Evolutionary conservation across 1,140 invertebrate species (phyloP).

Genomic region (Tachypleus tridentatus): DNA sequence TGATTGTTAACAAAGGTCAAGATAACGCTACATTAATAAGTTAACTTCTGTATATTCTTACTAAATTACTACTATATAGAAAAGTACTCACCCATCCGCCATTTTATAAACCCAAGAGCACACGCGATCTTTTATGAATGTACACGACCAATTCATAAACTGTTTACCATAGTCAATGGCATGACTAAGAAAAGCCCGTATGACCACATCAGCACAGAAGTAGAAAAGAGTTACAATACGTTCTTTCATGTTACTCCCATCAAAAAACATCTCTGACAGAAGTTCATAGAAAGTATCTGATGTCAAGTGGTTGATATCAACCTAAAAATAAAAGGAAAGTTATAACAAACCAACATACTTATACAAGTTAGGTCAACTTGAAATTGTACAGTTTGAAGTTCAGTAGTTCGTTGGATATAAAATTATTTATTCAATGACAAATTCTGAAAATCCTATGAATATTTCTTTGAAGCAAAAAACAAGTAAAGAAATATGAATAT

Average conservation of each 20-base stretch:
- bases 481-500: too few relatives aligned
- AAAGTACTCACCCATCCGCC: conserved; percentile 29
- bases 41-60: too few relatives aligned
- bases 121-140: conserved; percentile 28
- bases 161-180: conserved; percentile 22
- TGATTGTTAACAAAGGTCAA: too few relatives aligned
- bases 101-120: conserved; percentile 29
- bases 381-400: too few relatives aligned
- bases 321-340: conserved; percentile 10
- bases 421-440: too few relatives aligned
- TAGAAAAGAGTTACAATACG: conserved; percentile 36
- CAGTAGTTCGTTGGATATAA: too few relatives aligned
- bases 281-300: conserved; percentile 22
- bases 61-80: neutral
- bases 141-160: conserved; percentile 31
- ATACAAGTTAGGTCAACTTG: too few relatives aligned
- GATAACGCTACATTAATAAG: too few relatives aligned
- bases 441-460: too few relatives aligned
- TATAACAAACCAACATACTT: too few relatives aligned
- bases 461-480: too few relatives aligned
- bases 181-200: conserved; percentile 24
- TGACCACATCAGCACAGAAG: conserved; percentile 36
- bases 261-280: conserved; percentile 22
- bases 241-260: conserved; percentile 30
- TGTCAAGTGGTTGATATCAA: conserved; percentile 18